A percentile compares a stretch with the other conserved stretches of the same genome.
phyloP scores from a whole-genome alignment of 2,797 vertebrate genomes.

The Valencia hispanica region DNA sequence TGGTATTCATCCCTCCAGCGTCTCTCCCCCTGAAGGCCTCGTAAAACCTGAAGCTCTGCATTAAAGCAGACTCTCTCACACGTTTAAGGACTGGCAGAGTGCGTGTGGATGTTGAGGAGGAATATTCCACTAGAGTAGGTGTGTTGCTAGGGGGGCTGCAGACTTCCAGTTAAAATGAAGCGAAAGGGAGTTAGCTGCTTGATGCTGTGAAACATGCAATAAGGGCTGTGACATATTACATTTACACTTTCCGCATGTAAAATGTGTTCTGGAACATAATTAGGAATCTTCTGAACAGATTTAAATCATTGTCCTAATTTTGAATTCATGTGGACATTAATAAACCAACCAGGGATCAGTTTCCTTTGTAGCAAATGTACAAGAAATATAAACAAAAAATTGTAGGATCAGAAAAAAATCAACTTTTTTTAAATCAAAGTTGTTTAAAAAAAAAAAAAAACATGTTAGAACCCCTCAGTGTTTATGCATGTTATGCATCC shows the following conservation, averaged over 20 bases:
- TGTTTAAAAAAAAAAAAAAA: no score
- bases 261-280: background rate
- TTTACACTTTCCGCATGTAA: no score
- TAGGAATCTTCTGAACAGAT: background rate
- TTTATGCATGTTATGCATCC: no score
- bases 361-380: no score
- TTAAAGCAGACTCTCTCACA: constrained; percentile 46
- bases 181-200: background rate
- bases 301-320: no score
- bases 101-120: background rate
- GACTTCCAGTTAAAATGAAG: background rate
- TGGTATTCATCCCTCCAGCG: constrained; percentile 49
- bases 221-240: background rate
- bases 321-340: no score
- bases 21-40: constrained; percentile 34
- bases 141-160: background rate
- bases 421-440: no score
- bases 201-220: background rate
- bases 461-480: no score
- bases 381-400: no score
- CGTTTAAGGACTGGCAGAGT: background rate
- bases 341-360: no score
- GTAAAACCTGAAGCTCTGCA: constrained; percentile 46
- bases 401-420: no score
- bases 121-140: background rate